Conservation (phyloP, 2,113 vertebrate species). For the Plestiodon gilberti region DNA sequence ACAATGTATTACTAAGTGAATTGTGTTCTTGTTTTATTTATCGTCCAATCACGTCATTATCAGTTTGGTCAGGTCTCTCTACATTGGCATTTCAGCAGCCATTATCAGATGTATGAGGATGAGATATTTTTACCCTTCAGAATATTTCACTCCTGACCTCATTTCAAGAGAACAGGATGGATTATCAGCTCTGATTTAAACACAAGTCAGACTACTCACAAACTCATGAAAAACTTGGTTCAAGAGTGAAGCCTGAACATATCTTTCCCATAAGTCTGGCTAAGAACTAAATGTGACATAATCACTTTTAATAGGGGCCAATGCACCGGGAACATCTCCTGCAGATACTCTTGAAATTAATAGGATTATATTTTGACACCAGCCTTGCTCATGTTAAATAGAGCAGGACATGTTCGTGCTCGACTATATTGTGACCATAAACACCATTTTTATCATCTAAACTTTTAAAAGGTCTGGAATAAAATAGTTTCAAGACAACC, state of each 20-base stretch:
- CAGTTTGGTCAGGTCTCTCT: slow-evolving; percentile 10
- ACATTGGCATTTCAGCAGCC: neutral
- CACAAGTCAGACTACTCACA: neutral
- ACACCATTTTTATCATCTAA: neutral
- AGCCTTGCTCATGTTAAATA: neutral
- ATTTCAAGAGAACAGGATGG: neutral
- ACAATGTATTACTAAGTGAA: neutral
- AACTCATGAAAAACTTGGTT: neutral
- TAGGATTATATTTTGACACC: neutral
- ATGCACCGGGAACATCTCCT: neutral
- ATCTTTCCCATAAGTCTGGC: neutral
- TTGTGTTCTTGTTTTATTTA: slow-evolving; percentile 34
- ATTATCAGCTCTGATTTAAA: neutral
- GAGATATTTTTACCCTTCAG: neutral
- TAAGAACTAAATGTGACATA: neutral
- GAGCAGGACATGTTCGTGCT: neutral
- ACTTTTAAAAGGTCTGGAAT: neutral
- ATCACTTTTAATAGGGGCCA: neutral
- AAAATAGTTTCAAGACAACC: neutral
- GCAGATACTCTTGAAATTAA: neutral
- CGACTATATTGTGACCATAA: neutral
- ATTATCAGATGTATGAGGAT: neutral
- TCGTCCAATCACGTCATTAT: slow-evolving; percentile 8
- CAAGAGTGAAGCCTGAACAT: neutral
- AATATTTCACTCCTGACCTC: neutral